Conservation (phyloP, 2,888 invertebrate species). For the Prosopocoilus inquinatus region DNA sequence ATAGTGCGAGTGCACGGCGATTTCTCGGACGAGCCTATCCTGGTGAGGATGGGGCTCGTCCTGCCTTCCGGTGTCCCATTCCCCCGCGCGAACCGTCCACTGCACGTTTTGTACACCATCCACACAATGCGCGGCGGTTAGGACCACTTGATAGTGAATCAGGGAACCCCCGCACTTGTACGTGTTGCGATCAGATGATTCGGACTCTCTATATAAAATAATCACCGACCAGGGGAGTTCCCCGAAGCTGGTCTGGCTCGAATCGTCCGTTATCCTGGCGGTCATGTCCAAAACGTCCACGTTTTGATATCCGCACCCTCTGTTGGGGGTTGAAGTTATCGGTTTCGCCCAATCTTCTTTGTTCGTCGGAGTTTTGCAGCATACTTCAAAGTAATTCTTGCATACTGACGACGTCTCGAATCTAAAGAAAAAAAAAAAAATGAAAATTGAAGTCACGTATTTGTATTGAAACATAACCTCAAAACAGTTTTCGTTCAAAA, state of each 20-base stretch:
- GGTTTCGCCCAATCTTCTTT: slow-evolving; percentile 29
- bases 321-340: slow-evolving; percentile 26
- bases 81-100: slow-evolving; percentile 63
- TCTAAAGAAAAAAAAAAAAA: slow-evolving; percentile 23
- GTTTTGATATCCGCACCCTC: slow-evolving; percentile 68
- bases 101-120: slow-evolving; percentile 5
- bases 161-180: slow-evolving; percentile 71
- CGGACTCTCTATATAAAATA: slow-evolving; percentile 55
- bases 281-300: slow-evolving; percentile 62
- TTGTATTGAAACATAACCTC: no score
- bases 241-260: slow-evolving; percentile 64
- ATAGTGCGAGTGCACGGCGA: slow-evolving; percentile 29
- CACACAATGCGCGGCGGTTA: slow-evolving; percentile 78
- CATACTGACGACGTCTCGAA: slow-evolving; percentile 43
- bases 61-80: slow-evolving; percentile 77
- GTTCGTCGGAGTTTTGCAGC: slow-evolving; percentile 48
- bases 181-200: slow-evolving; percentile 49
- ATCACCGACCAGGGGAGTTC: slow-evolving; percentile 82
- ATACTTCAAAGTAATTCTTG: slow-evolving; percentile 54
- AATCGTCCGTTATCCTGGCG: slow-evolving; percentile 62
- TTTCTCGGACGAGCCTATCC: slow-evolving; percentile 58
- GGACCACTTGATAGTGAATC: slow-evolving; percentile 67
- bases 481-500: no score
- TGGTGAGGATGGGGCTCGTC: slow-evolving; percentile 68
- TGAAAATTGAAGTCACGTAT: background rate